Percentiles rank a stretch among this genome's conserved stretches.
These are phyloP conservation scores for Theocolax elegans DNA, from an alignment of 1,140 invertebrate species.

Conservation along the genomic window DNA sequence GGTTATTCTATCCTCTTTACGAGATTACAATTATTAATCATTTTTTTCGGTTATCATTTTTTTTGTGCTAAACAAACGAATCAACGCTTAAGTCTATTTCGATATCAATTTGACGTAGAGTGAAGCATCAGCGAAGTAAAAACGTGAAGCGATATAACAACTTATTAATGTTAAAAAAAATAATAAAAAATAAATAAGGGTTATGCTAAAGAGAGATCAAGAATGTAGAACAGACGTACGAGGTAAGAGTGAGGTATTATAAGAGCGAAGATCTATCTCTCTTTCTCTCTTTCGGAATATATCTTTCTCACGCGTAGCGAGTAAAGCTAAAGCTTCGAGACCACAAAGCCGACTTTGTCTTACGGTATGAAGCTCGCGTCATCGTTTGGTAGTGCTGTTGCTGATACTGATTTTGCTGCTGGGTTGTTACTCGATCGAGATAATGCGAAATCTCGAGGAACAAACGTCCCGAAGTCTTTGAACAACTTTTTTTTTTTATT, in stretches of 20 bases:
- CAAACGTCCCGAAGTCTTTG: constrained; percentile 35
- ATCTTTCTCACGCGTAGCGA: constrained; percentile 27
- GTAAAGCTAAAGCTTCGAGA: background rate
- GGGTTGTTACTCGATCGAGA: constrained; percentile 10
- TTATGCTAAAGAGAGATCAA: too few species aligned
- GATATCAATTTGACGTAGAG: too few species aligned
- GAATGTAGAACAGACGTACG: background rate
- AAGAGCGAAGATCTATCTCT: constrained; percentile 8
- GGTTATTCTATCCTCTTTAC: too few species aligned
- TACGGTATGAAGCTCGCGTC: constrained; percentile 34
- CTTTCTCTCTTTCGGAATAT: background rate
- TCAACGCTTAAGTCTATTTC: too few species aligned
- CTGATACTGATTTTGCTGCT: background rate
- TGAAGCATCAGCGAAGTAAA: too few species aligned
- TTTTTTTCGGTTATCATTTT: too few species aligned
- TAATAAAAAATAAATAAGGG: too few species aligned
- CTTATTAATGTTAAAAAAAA: too few species aligned
- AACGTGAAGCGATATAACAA: too few species aligned
- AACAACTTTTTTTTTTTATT: background rate
- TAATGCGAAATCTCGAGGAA: constrained; percentile 16
- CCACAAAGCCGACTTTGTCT: constrained; percentile 59
- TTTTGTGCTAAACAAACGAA: too few species aligned
- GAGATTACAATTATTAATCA: too few species aligned
- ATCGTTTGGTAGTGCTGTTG: constrained; percentile 42
- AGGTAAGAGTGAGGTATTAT: background rate